Evolutionary conservation across 2,888 invertebrate species (phyloP), one percentile per base, ranked within the genome.

Genomic region (Standfussiana lucernea): DNA sequence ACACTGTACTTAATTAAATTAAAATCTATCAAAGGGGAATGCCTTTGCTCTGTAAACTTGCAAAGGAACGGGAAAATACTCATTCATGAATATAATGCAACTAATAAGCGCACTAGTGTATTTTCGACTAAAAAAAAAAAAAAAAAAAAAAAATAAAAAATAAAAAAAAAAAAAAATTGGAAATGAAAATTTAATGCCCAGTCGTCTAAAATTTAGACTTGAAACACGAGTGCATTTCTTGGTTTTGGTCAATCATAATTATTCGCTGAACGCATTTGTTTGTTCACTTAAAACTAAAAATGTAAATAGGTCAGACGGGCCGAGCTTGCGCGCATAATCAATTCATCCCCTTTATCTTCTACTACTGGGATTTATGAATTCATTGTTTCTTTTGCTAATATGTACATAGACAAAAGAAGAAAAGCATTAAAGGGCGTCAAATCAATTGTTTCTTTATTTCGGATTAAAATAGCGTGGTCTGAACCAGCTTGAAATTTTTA

Each of bases 201-300:
- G 50, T 72, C 35, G 42, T 69, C 65, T 8, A 71, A 67, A 79
- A 24, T 64, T 28, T 50, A 40, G 35, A 28, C 40, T n/a, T 72
- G 6, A 72, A 69, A 77, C 66, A 37, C 62, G 50, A 89, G 85
- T 85, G 87, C 75, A 56, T 67, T 87, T 75, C 71, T 71, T 69
- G 69, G 77, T 78, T 72, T 69, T 66, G 3, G 75, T 79, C 85
- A 62, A 65, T 89, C 77, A 80, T 79, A 79, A 81, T 87, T 84
- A 84, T 53, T 37, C 21, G 61, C 21, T 65, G 42, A 75, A 70
- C 62, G 67, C 56, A 72, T 69, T 66, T 50, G 40, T 75, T 80
- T 65, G 66, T 68, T 68, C 50, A 50, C 62, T 82, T 80, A 66
- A 72, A 73, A 75, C 72, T 81, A 76, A 77, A 86, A 86, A 75